Evolutionary conservation across 1,140 invertebrate species (phyloP), one percentile per base, ranked within the genome.

Genomic region (Globodera rostochiensis): DNA sequence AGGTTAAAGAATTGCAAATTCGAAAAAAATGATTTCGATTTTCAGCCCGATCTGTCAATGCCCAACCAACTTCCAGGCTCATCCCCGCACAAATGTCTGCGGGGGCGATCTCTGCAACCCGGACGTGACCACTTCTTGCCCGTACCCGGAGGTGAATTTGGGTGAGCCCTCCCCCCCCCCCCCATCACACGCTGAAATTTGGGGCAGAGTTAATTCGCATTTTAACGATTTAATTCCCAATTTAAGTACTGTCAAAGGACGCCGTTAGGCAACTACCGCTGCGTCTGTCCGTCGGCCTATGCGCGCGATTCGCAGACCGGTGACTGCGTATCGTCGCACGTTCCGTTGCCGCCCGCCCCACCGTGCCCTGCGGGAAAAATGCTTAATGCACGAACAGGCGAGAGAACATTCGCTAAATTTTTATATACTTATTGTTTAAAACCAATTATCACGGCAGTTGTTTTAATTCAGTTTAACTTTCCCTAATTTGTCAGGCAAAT

Each of bases 61-160:
- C 70, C 86, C 86, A 47, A 75, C 81, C 47, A 82, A 85, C 36
- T 89, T 89, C 78, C 80, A 84, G 71, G 80, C 86, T 15, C 89
- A 89, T 80, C 88, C 88, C 57, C 64, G 84, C 13, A 90, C 88
- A 25, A 83, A 84, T 46, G 84, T 89, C n/a, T 89, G 88, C 82
- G 88, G 88, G 46, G 88, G 88, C 45, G 84, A 87, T 57, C 77
- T 86, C 21, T 89, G 88, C 84, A 90, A 89, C 84, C 89, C 89
- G n/a, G 81, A 78, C n/a, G 77, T 78, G 50, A 36, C 60, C n/a
- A 78, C 77, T 21, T 64, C 57, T 1, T 78, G 77, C 69, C 77
- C 77, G 21, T 69, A 78, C 70, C 77, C 77, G 46, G 77, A 78
- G 50, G 77, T 70, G 47, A 45, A 25, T 75, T 76, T 25, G 19